Evolutionary conservation across 2,113 vertebrate genomes (phyloP).

Genomic region (Hemibagrus wyckioides): DNA sequence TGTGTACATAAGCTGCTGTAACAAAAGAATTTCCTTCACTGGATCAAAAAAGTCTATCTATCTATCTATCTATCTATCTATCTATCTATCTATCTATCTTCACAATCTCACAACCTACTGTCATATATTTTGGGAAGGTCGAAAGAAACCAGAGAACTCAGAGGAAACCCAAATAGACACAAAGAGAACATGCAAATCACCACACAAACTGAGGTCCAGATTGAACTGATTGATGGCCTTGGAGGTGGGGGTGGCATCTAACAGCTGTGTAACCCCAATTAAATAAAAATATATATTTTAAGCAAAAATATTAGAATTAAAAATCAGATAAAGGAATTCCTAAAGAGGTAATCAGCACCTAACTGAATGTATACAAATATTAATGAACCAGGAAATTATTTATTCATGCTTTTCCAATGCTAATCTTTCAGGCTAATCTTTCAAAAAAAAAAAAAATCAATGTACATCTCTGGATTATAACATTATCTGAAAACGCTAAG

Average conservation of each 20-base stretch:
- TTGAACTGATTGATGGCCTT: background rate
- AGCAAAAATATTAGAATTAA: background rate
- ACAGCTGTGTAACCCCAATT: background rate
- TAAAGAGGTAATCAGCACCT: background rate
- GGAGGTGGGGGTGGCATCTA: background rate
- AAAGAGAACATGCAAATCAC: background rate
- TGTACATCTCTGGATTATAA: background rate
- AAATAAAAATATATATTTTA: background rate
- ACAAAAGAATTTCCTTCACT: too few relatives aligned
- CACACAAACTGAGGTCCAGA: background rate
- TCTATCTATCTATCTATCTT: too few relatives aligned
- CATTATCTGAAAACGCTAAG: background rate
- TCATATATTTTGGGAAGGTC: background rate
- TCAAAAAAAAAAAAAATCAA: background rate
- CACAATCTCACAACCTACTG: background rate
- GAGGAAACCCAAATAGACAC: background rate
- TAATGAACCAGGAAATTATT: background rate
- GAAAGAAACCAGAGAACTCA: background rate
- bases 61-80: too few relatives aligned
- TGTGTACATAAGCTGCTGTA: background rate
- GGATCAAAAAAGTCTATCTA: too few relatives aligned
- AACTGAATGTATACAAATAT: background rate
- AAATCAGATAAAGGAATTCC: background rate
- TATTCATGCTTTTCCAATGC: background rate
- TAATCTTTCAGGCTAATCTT: background rate